Percentiles rank a stretch among this genome's conserved stretches.
These are phyloP conservation scores for Poecile montanus DNA, from an alignment of 2,797 vertebrate species.

Conservation along the genomic window DNA sequence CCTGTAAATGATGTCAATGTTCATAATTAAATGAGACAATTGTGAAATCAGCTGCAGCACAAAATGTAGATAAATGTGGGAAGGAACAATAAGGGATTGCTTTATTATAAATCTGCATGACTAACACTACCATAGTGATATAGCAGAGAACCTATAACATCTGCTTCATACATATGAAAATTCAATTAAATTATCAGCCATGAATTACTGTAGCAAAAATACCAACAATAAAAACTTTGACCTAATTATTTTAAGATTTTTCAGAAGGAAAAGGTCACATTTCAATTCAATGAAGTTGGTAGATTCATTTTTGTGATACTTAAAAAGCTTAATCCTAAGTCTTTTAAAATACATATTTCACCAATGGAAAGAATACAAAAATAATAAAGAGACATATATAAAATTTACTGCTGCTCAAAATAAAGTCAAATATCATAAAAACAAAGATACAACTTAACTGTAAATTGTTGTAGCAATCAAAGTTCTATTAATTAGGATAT, in stretches of 20 bases:
- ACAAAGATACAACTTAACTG: neutral
- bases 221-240: constrained; percentile 67
- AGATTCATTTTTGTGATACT: constrained; percentile 37
- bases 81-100: constrained; percentile 41
- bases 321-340: neutral
- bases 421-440: neutral
- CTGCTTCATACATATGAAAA: constrained; percentile 75
- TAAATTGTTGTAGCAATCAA: neutral
- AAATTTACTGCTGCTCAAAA: neutral
- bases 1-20: constrained; percentile 67
- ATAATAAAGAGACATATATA: neutral
- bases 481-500: neutral
- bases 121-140: constrained; percentile 55
- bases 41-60: constrained; percentile 53
- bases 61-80: constrained; percentile 64
- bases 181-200: constrained; percentile 75
- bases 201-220: constrained; percentile 69
- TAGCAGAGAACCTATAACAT: constrained; percentile 64
- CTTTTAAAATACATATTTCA: neutral
- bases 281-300: constrained; percentile 18
- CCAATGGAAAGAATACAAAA: neutral
- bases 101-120: constrained; percentile 67
- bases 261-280: constrained; percentile 55
- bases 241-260: constrained; percentile 71
- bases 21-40: constrained; percentile 73